phyloP scores from a whole-genome alignment of 2,888 invertebrate genomes.

The Lapara coniferarum region DNA sequence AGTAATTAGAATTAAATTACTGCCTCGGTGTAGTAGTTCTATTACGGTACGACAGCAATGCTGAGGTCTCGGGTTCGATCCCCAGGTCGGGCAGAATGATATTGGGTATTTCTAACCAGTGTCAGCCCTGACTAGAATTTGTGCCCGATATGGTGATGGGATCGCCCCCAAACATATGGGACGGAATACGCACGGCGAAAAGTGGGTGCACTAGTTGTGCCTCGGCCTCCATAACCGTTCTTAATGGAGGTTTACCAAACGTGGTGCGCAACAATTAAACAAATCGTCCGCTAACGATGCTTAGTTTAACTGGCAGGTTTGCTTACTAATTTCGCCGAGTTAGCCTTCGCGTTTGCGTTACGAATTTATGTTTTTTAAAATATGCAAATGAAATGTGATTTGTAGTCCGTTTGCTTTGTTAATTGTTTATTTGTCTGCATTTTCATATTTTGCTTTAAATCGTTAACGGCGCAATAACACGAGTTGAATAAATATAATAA shows the following conservation, averaged over 20 bases:
- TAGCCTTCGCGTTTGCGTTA: not conserved
- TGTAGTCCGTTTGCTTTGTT: not conserved
- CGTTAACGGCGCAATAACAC: too few species aligned
- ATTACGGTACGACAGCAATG: too few species aligned
- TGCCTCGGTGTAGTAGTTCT: too few species aligned
- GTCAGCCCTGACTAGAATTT: too few species aligned
- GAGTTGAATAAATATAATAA: too few species aligned
- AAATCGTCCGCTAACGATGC: slow-evolving; percentile 9
- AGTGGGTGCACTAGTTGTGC: too few species aligned
- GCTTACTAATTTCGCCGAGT: slow-evolving; percentile 13
- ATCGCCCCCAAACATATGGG: too few species aligned
- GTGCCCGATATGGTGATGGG: too few species aligned
- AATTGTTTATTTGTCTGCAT: not conserved
- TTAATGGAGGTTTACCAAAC: slow-evolving; percentile 12
- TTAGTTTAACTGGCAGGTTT: slow-evolving; percentile 4
- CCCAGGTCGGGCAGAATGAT: too few species aligned
- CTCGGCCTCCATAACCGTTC: not conserved
- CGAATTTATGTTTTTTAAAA: not conserved
- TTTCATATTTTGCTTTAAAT: not conserved
- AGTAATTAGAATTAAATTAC: not conserved
- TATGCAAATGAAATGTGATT: slow-evolving; percentile 3
- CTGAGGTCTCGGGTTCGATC: too few species aligned
- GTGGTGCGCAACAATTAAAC: not conserved
- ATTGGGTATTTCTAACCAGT: too few species aligned
- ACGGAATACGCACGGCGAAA: too few species aligned